These are phyloP conservation scores for Fistularia tabacaria DNA, from an alignment of 2,797 vertebrate species.

Conservation along the genomic window DNA sequence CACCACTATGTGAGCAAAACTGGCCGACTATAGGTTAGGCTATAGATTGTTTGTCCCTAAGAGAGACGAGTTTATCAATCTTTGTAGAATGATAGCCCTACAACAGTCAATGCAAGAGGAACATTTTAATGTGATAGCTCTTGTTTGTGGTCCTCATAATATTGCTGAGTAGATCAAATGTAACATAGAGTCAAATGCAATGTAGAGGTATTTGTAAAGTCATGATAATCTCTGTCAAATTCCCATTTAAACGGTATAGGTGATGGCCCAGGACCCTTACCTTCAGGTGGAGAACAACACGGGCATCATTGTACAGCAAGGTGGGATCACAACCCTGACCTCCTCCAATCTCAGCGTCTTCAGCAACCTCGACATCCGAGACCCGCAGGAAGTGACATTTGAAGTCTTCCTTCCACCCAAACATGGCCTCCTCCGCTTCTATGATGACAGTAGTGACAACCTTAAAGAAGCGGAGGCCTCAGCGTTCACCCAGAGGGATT, in stretches of 20 bases:
- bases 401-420: slow-evolving; percentile 75
- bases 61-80: no score
- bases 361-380: slow-evolving; percentile 87
- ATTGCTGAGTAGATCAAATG: no score
- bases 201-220: neutral
- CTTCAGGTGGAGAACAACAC: slow-evolving; percentile 81
- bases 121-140: no score
- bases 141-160: no score
- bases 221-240: neutral
- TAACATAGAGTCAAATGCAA: no score
- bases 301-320: slow-evolving; percentile 79
- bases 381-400: slow-evolving; percentile 77
- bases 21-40: no score
- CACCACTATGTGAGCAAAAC: no score
- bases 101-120: no score
- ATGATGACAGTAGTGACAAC: slow-evolving; percentile 28
- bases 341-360: slow-evolving; percentile 78
- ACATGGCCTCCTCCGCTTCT: slow-evolving; percentile 76
- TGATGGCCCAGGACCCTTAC: slow-evolving; percentile 82
- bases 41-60: no score
- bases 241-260: slow-evolving; percentile 54
- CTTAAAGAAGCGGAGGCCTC: slow-evolving; percentile 31
- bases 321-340: slow-evolving; percentile 66
- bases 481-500: slow-evolving; percentile 80
- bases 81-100: no score